A percentile compares a stretch with the other conserved stretches of the same genome.
These are phyloP conservation scores for Tenthredo notha DNA, from an alignment of 2,888 invertebrate species.

Conservation along the genomic window DNA sequence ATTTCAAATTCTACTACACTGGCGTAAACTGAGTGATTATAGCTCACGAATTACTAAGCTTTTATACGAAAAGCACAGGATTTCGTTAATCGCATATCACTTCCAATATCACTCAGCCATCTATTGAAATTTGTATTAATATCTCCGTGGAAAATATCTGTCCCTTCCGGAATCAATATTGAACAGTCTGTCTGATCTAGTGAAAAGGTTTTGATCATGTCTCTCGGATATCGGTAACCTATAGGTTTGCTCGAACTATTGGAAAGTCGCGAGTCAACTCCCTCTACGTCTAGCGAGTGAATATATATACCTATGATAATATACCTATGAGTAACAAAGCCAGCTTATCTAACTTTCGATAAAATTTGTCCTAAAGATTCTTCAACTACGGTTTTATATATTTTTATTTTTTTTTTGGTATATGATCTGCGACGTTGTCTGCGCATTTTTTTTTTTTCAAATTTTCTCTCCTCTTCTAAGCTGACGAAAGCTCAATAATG, in stretches of 20 bases:
- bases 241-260: conserved; percentile 18
- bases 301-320: background rate
- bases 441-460: background rate
- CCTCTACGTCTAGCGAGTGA: background rate
- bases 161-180: conserved; percentile 27
- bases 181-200: conserved; percentile 23
- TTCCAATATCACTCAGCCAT: conserved; percentile 14
- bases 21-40: background rate
- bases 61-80: background rate
- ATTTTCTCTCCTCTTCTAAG: background rate
- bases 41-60: background rate
- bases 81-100: conserved; percentile 26
- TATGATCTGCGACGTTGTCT: background rate
- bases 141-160: background rate
- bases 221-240: conserved; percentile 25
- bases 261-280: conserved; percentile 12
- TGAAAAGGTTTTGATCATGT: conserved; percentile 35
- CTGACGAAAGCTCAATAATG: background rate
- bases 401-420: background rate
- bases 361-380: background rate
- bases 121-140: conserved; percentile 35
- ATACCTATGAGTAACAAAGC: conserved; percentile 33
- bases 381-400: background rate
- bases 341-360: conserved; percentile 17
- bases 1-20: background rate